phyloP scores from a whole-genome alignment of 1,140 invertebrate species.

The Drosophila sp. region DNA sequence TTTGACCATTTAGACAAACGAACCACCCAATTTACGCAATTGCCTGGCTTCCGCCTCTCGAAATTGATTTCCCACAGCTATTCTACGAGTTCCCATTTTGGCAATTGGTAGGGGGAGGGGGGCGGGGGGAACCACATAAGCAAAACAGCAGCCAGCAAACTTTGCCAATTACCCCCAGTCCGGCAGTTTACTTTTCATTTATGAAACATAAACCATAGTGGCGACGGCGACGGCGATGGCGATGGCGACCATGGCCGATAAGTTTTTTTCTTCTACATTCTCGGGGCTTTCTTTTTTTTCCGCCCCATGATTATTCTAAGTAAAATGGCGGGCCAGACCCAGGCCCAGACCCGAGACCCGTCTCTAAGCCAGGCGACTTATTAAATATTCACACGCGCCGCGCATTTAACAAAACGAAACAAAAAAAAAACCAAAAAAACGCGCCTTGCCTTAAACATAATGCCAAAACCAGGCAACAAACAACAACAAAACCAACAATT shows the following conservation, averaged over 20 bases:
- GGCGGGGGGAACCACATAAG: slow-evolving; percentile 50
- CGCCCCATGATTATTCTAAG: slow-evolving; percentile 70
- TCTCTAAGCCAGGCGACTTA: slow-evolving; percentile 62
- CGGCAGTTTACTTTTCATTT: slow-evolving; percentile 74
- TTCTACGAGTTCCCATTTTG: slow-evolving; percentile 46
- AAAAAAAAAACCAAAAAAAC: slow-evolving; percentile 26
- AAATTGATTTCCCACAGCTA: slow-evolving; percentile 78
- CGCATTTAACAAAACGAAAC: slow-evolving; percentile 80
- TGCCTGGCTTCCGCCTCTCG: slow-evolving; percentile 57
- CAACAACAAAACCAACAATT: slow-evolving; percentile 39
- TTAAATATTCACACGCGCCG: slow-evolving; percentile 82
- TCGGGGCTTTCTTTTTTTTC: slow-evolving; percentile 44
- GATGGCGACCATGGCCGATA: slow-evolving; percentile 44
- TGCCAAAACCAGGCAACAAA: slow-evolving; percentile 9
- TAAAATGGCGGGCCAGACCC: slow-evolving; percentile 55
- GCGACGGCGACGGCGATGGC: slow-evolving; percentile 53
- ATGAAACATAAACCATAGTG: slow-evolving; percentile 69
- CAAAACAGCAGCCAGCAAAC: slow-evolving; percentile 70
- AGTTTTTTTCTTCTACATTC: slow-evolving; percentile 4
- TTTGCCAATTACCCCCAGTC: slow-evolving; percentile 74
- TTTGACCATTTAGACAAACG: slow-evolving; percentile 15
- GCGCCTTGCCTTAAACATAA: slow-evolving; percentile 23
- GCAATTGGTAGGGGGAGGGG: slow-evolving; percentile 35
- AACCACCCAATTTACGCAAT: slow-evolving; percentile 58
- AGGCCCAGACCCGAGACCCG: slow-evolving; percentile 21